Evolutionary conservation across 1,140 invertebrate species (phyloP).

Genomic region (Callitettix versicolor): DNA sequence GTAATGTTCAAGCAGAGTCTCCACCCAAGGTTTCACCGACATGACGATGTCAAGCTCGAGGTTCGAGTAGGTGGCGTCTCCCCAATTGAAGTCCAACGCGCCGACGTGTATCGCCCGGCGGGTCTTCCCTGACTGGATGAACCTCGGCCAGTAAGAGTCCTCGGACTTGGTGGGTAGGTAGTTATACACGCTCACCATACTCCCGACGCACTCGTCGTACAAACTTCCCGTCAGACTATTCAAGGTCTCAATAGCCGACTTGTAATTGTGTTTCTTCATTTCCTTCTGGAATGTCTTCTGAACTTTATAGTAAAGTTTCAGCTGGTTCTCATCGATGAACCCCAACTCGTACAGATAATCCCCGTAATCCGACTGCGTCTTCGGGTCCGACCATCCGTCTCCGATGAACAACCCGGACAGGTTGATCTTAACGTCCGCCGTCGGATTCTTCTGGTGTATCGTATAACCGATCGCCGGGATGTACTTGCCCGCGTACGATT

Average conservation of each 20-base stretch:
- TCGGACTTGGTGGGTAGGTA: constrained; percentile 40
- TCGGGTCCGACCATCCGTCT: constrained; percentile 72
- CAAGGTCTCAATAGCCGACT: neutral
- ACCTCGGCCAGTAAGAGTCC: constrained; percentile 35
- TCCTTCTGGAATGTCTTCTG: neutral
- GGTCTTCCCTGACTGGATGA: constrained; percentile 46
- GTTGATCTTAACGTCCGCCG: constrained; percentile 47
- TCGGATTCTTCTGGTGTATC: constrained; percentile 58
- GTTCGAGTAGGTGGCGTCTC: constrained; percentile 49
- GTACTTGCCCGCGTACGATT: constrained; percentile 81
- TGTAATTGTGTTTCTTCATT: constrained; percentile 1
- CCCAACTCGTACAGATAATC: constrained; percentile 74
- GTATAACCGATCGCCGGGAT: constrained; percentile 66
- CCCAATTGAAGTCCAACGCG: constrained; percentile 48
- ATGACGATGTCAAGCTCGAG: constrained; percentile 72
- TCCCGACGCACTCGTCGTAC: constrained; percentile 71
- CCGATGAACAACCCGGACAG: constrained; percentile 66
- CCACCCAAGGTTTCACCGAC: constrained; percentile 63
- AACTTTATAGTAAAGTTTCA: constrained; percentile 24
- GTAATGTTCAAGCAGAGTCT: constrained; percentile 53
- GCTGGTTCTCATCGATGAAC: constrained; percentile 34
- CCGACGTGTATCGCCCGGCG: constrained; percentile 73
- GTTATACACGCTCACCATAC: constrained; percentile 66
- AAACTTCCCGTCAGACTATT: neutral
- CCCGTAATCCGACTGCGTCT: constrained; percentile 66